Evolutionary conservation across 2,113 vertebrate genomes (phyloP).

Genomic region (Pomatostomus ruficeps): DNA sequence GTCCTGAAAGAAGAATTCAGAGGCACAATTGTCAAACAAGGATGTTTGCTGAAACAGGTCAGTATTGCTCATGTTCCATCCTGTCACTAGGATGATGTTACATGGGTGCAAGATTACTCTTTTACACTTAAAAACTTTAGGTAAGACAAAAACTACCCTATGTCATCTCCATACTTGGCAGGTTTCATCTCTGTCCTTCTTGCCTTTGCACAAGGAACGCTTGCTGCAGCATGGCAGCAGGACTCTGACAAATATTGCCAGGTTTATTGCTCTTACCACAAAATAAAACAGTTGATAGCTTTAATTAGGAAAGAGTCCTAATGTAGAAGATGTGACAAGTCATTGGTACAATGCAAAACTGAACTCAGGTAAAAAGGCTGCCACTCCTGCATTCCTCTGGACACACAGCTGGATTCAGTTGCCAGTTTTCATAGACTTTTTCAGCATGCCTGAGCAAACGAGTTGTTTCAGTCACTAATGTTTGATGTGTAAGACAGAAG

Average conservation of each 20-base stretch:
- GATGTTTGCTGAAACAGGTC: conserved; percentile 95
- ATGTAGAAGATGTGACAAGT: not conserved
- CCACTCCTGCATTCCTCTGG: not conserved
- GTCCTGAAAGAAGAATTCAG: conserved; percentile 92
- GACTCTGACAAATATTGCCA: not conserved
- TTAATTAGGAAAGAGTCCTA: not conserved
- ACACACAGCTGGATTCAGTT: not conserved
- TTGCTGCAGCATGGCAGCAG: not conserved
- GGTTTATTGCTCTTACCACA: not conserved
- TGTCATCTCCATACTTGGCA: not conserved
- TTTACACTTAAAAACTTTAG: not conserved
- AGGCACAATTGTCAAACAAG: conserved; percentile 92
- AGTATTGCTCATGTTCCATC: not conserved
- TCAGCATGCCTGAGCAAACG: not conserved
- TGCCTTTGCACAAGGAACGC: not conserved
- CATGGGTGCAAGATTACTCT: not conserved
- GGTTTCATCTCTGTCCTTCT: not conserved
- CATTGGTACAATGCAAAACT: not conserved
- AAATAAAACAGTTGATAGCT: not conserved
- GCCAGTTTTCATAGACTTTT: not conserved
- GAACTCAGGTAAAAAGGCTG: not conserved
- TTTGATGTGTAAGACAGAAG: not conserved
- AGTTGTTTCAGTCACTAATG: not conserved
- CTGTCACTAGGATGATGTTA: not conserved
- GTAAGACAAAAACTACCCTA: not conserved